Base-by-base conservation (phyloP, 2,888 invertebrate species). In the Bursaphelenchus okinawaensis region DNA sequence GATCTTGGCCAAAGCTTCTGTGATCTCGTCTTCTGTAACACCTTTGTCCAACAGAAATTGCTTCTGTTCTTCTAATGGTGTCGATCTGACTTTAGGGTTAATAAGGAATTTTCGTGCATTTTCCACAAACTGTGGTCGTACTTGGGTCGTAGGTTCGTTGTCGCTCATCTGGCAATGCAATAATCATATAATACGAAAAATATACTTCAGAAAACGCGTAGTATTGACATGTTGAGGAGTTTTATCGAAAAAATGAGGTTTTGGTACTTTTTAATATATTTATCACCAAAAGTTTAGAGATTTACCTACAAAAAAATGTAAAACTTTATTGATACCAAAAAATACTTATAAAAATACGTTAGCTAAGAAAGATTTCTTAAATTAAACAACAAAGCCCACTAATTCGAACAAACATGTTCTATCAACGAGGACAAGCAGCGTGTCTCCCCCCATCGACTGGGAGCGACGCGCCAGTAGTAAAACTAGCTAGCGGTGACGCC, bases 381-480 rank as follows among this genome's bases (percentile, higher is more conserved):
- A 62, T 12, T 40, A 29, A 62, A 62, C 7, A 8, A 23, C 24
- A 26, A 24, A 24, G 19, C 24, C n/a, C n/a, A n/a, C n/a, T n/a
- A n/a, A n/a, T n/a, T n/a, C n/a, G n/a, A n/a, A n/a, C n/a, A n/a
- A n/a, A n/a, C n/a, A n/a, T n/a, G n/a, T n/a, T n/a, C n/a, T n/a
- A 60, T 68, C 29, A 68, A 16, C 68, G 68, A 8, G 70, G 68
- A 27, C 69, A 69, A 52, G 61, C 61, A 26, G 68, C 68, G 52
- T 67, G 67, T 16, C 67, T 28, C 0, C 96, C 96, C 22, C 95
- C 95, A 84, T 96, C 95, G 0, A 95, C 90, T 0, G 93, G 90
- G 23, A 96, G 72, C 63, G 88, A 89, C 1, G 87, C 90, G 3
- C 93, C 95, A 7, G 95, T 95, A 7, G 91, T 90, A 80, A 91